Evolutionary conservation across 2,113 vertebrate genomes (phyloP).

Genomic region (Lepisosteus osseus): DNA sequence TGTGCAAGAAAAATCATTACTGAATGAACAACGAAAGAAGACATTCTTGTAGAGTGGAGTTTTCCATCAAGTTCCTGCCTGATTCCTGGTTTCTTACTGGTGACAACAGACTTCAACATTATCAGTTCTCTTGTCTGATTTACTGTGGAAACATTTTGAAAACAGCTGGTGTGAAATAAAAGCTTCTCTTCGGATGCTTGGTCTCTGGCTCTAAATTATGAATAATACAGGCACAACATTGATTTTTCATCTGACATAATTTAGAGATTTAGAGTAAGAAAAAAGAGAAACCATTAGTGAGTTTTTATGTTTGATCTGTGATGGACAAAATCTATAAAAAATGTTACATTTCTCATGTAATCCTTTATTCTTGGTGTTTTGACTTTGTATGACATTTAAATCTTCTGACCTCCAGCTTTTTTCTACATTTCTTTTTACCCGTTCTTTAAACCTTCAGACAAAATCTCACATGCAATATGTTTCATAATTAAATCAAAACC

Average conservation of each 20-base stretch:
- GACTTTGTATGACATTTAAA: neutral
- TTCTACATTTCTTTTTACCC: neutral
- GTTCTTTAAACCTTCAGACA: neutral
- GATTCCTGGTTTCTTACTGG: neutral
- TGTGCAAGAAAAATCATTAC: constrained; percentile 45
- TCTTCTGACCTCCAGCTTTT: neutral
- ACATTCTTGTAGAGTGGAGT: constrained; percentile 45
- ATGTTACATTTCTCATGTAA: constrained; percentile 15
- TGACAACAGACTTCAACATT: constrained; percentile 34
- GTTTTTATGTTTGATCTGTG: constrained; percentile 30
- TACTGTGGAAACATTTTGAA: constrained; percentile 33
- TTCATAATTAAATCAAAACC: neutral
- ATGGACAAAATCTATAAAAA: constrained; percentile 18
- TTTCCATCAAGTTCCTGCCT: constrained; percentile 37
- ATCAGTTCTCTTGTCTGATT: constrained; percentile 38
- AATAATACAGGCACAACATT: constrained; percentile 34
- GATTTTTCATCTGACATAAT: constrained; percentile 37
- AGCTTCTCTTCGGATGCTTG: constrained; percentile 18
- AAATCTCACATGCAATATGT: neutral
- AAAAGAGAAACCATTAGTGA: constrained; percentile 40
- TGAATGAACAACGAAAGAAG: constrained; percentile 55
- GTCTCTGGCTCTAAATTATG: constrained; percentile 37
- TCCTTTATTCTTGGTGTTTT: constrained; percentile 17
- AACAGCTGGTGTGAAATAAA: constrained; percentile 27
- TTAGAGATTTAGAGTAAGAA: constrained; percentile 24